Percentiles rank a stretch among this genome's conserved stretches.
Conservation (phyloP, 2,888 invertebrate species). For the Timema cristinae region DNA sequence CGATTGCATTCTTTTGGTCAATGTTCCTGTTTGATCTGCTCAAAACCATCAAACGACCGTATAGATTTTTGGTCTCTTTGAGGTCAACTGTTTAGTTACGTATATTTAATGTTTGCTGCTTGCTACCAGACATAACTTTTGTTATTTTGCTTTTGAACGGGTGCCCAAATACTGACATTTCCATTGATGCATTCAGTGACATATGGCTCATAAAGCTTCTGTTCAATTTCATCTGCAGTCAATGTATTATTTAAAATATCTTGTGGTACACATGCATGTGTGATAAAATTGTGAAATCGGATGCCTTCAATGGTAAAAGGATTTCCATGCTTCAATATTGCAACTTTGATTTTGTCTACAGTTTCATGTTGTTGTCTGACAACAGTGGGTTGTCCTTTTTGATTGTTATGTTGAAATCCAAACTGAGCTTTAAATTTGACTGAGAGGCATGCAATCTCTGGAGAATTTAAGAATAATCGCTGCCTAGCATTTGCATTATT, state of each 20-base stretch:
- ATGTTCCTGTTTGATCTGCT: no score
- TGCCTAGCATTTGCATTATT: neutral
- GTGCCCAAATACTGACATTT: conserved; percentile 2
- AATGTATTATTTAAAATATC: neutral
- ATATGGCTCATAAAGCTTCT: neutral
- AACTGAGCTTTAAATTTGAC: neutral
- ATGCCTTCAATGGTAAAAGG: neutral
- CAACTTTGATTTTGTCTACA: neutral
- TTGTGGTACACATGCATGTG: neutral
- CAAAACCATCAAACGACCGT: neutral
- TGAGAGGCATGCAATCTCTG: no score
- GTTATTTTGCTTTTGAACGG: neutral
- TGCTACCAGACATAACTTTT: no score
- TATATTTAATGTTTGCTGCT: no score
- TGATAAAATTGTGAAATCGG: neutral
- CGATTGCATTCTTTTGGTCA: no score
- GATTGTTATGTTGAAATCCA: neutral
- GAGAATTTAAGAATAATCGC: conserved; percentile 1
- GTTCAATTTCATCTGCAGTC: neutral
- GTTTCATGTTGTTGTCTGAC: neutral
- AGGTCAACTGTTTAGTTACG: no score
- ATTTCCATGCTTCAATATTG: neutral
- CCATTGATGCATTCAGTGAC: neutral
- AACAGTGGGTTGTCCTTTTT: neutral
- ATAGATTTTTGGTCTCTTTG: neutral